Evolutionary conservation across 2,113 vertebrate species (phyloP).

Genomic region (Peromyscus leucopus): DNA sequence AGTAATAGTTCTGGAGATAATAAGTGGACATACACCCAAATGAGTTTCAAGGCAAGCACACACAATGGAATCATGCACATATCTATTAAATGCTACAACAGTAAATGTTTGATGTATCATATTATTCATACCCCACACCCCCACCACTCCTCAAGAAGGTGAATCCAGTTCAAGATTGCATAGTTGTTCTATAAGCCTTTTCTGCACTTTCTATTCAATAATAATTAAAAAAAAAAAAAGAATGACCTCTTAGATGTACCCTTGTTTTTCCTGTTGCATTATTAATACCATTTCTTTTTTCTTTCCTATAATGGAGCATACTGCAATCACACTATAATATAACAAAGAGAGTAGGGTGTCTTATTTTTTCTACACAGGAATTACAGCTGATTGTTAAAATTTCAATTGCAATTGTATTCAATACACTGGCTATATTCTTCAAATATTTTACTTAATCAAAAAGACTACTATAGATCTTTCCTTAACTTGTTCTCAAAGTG

Average conservation of each 20-base stretch:
- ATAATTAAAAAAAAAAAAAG: slow-evolving; percentile 1
- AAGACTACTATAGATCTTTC: not conserved
- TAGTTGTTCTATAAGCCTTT: not conserved
- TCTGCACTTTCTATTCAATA: slow-evolving; percentile 56
- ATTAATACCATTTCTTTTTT: slow-evolving; percentile 55
- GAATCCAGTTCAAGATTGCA: not conserved
- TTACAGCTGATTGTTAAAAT: not conserved
- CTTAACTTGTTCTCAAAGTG: slow-evolving; percentile 36
- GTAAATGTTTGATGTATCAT: not conserved
- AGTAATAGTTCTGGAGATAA: slow-evolving; percentile 23
- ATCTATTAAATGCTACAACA: not conserved
- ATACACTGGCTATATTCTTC: not conserved
- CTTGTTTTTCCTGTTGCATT: slow-evolving; percentile 63
- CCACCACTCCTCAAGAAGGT: not conserved
- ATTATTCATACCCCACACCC: not conserved
- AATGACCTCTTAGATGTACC: slow-evolving; percentile 49
- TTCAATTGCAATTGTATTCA: slow-evolving; percentile 5
- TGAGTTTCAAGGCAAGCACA: not conserved
- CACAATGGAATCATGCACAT: slow-evolving; percentile 20
- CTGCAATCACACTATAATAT: slow-evolving; percentile 37
- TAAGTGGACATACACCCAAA: not conserved
- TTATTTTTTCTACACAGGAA: not conserved
- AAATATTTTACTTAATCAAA: not conserved
- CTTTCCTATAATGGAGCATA: slow-evolving; percentile 27
- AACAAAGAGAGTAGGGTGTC: slow-evolving; percentile 55